Evolutionary conservation across 1,140 invertebrate genomes (phyloP), one percentile per base, ranked within the genome.

Genomic region (Ostrea denselamellosa): DNA sequence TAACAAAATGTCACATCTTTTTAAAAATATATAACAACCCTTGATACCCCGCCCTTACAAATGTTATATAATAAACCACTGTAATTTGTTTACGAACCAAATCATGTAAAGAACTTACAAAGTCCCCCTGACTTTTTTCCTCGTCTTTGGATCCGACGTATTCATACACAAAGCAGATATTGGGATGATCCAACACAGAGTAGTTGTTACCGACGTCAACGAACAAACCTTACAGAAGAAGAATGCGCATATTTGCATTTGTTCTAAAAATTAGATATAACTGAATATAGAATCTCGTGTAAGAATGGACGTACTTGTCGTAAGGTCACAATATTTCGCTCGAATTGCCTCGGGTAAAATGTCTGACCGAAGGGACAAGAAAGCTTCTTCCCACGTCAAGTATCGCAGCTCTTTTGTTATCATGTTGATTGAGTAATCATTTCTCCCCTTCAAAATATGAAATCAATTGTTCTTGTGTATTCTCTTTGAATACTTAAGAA

Each of bases 321-420:
- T 95, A n/a, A 95, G 93, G 83, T 94, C 93, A 81, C 94, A 95
- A 87, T 95, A 95, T 87, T 95, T 95, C 25, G 94, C 94, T 83
- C 94, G 87, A 85, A 95, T 92, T 22, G 92, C 92, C 87, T 94
- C 93, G 8, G 94, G 94, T n/a, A 95, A 89, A 25, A 94, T 93
- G 34, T 93, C 92, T 0, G 94, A 94, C 14, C 93, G 71, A 2
- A 95, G 87, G 4, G 92, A 94, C 44, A 95, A 91, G 89, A 95
- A 95, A 1, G 94, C 94, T 87, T 95, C 94, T 85, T 95, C 94
- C 94, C 94, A 95, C 0, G 94, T 94, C 17, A 95, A 89, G 83
- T 94, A 94, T 7, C 93, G 91, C 56, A 95, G 85, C 83, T 95
- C 94, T 88, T 94, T 94, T 0, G 94, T 95, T 65, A 95, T 94